Conservation (phyloP, 2,888 invertebrate genomes). For the Aleiodes alternator region DNA sequence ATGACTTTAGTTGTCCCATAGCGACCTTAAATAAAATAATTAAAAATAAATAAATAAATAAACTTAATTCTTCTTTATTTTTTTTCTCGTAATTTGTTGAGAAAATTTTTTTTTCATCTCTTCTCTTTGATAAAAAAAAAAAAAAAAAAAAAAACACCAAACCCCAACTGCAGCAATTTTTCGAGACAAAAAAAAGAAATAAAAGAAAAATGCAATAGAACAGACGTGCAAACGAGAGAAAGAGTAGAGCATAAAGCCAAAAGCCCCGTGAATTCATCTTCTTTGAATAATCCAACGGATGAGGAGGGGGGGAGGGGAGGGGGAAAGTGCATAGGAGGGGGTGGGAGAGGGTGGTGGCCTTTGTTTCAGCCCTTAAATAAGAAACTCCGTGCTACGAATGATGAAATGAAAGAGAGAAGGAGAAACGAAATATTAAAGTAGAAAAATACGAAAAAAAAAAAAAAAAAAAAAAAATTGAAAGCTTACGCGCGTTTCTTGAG, state of each 20-base stretch:
- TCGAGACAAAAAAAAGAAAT: background rate
- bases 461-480: background rate
- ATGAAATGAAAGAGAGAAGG: constrained; percentile 37
- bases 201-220: constrained; percentile 17
- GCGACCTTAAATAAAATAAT: too few relatives aligned
- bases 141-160: too few relatives aligned
- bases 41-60: too few relatives aligned
- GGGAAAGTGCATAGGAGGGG: too few relatives aligned
- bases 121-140: background rate
- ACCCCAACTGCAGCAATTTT: constrained; percentile 17
- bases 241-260: constrained; percentile 53
- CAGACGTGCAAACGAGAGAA: constrained; percentile 39
- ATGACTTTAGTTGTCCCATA: too few relatives aligned
- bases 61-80: background rate
- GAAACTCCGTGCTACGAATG: constrained; percentile 21
- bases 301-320: too few relatives aligned
- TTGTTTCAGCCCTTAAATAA: constrained; percentile 65
- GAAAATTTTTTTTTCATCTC: background rate
- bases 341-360: constrained; percentile 57
- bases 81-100: background rate
- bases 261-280: constrained; percentile 59
- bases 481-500: background rate
- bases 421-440: constrained; percentile 31
- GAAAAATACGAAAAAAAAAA: background rate
- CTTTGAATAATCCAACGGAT: constrained; percentile 68